Evolutionary conservation across 1,140 invertebrate species (phyloP), one percentile per base, ranked within the genome.

Genomic region (Anadara kagoshimensis): DNA sequence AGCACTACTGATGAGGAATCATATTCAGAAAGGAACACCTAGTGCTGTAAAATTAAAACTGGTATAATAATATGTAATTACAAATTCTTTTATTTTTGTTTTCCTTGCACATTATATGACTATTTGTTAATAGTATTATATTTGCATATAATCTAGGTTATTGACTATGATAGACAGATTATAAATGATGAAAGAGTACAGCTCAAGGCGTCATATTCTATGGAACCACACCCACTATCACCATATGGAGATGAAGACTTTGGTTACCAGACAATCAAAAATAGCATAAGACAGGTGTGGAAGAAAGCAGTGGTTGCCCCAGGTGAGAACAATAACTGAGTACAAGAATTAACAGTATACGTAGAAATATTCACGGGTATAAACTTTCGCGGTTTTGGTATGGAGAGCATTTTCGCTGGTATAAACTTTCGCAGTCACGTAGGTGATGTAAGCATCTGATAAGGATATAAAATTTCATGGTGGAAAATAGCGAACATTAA

Each of bases 181-280:
- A 90, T 92, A 22, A 85, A 86, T 76, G 91, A 92, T 84, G 86
- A 87, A 4, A 73, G 88, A 68, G 87, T 92, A 8, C 53, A 89
- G 61, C 83, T 91, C 11, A 78, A 81, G 57, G 78, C 91, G 0
- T 66, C 87, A 24, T 54, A 68, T 2, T 64, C 81, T 5, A 81
- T 80, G 65, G 88, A 90, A 51, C 87, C 92, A 4, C 86, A 86
- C 43, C 90, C 90, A 10, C 81, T 90, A 44, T 91, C 91, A 1
- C 88, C 90, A 5, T 90, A 87, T 82, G 88, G 87, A 1, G 80
- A 87, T 18, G 65, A 87, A 20, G 85, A 85, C 53, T 88, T 90
- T 81, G 90, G 90, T 20, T 92, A 87, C 81, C 87, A 90, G 71
- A 85, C 88, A 1, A 83, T 92, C 20, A 89, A 90, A 49, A 86